Conservation (phyloP, 1,140 invertebrate genomes). For the Dendroctonus ponderosae region DNA sequence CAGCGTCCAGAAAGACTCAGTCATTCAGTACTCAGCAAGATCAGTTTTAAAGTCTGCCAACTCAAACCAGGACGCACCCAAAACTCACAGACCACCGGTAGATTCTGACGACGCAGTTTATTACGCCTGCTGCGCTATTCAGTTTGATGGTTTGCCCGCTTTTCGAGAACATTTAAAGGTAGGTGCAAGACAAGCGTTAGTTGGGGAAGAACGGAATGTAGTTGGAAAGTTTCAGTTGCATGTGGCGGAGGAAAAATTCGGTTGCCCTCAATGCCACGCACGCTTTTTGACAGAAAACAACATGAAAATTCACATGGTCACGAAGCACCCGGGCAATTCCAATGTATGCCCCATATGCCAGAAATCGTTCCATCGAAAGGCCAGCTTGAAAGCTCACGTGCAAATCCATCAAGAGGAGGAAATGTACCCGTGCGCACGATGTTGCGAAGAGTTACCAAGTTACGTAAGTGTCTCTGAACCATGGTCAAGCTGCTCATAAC, state of each 20-base stretch:
- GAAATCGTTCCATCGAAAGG: constrained; percentile 62
- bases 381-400: constrained; percentile 71
- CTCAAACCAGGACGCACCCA: not conserved
- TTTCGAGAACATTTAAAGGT: constrained; percentile 27
- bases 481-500: not conserved
- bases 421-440: constrained; percentile 65
- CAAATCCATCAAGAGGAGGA: constrained; percentile 69
- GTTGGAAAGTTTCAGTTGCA: constrained; percentile 53
- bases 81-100: not conserved
- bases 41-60: not conserved
- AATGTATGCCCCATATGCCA: constrained; percentile 65
- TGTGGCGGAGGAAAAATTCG: constrained; percentile 62
- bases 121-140: constrained; percentile 3
- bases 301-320: constrained; percentile 61
- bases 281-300: constrained; percentile 64
- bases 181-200: no score
- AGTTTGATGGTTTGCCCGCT: constrained; percentile 11
- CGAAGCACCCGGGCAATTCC: constrained; percentile 54
- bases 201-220: no score
- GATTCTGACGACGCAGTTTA: not conserved
- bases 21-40: not conserved
- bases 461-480: constrained; percentile 53
- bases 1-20: constrained; percentile 1
- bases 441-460: constrained; percentile 66
- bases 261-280: constrained; percentile 60